Base-by-base conservation (phyloP, 2,797 vertebrate genomes). In the Buphagus erythrorhynchus region DNA sequence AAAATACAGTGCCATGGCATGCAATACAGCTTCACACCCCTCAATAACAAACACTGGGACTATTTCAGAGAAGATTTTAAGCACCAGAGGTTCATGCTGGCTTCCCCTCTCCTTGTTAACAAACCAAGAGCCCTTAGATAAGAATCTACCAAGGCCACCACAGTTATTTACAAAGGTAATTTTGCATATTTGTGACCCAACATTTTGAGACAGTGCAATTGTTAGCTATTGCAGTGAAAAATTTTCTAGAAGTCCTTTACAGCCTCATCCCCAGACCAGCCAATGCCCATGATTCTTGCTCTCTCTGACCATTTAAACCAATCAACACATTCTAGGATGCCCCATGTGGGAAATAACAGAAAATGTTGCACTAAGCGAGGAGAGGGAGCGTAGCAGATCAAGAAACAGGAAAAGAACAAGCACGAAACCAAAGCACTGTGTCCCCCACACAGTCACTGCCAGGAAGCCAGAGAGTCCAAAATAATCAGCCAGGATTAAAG, bases 341-440 rank as follows among this genome's bases (percentile, higher is more conserved):
- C 16, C 25, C 12, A 0, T 2, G 5, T 17, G 33, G 54, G 67
- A 72, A 71, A 49, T 9, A 59, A 43, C 16, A 40, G 40, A 40
- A 74, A 36, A 0, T 0, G 5, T 13, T 29, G 13, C 14, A 42
- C 16, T n/a, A 38, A 13, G 16, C 2, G 1, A 45, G 33, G 76
- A 74, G 10, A 82, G 22, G 40, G 29, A 71, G 10, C 4, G 3
- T 1, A 63, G 38, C 20, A 29, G 29, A 33, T 28, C 8, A 36
- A n/a, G 22, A 52, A 62, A 57, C 1, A 2, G 5, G 12, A 45
- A 71, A 93, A 58, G 22, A 72, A 48, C 0, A 0, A 82, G 22
- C 40, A 17, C 2, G 7, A 24, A 76, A 36, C n/a, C 33, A 58
- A 74, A 22, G 52, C 48, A 46, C 35, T 43, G 10, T 3, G 0